phyloP scores from a whole-genome alignment of 2,113 vertebrate species.

The Camelus dromedarius region DNA sequence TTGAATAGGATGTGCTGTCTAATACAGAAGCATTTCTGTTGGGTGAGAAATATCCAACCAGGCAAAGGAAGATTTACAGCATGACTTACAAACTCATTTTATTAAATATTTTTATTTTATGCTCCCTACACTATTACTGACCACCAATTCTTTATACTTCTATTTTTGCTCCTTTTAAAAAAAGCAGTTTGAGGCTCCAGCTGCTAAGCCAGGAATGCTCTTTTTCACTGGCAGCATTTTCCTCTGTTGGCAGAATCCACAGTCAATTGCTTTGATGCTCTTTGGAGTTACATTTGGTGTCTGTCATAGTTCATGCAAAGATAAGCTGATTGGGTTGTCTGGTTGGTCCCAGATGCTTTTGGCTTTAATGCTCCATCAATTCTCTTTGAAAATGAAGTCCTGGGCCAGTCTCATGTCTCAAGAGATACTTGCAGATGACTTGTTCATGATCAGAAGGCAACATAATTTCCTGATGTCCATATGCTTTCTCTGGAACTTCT shows the following conservation, averaged over 20 bases:
- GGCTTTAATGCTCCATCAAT: conserved; percentile 79
- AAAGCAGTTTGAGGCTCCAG: conserved; percentile 40
- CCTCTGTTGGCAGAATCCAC: conserved; percentile 73
- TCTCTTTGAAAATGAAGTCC: conserved; percentile 78
- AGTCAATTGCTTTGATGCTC: conserved; percentile 63
- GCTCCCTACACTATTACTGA: neutral
- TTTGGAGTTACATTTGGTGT: conserved; percentile 74
- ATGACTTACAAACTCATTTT: neutral
- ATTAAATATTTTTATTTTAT: neutral
- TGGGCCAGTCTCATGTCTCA: conserved; percentile 60
- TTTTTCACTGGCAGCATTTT: conserved; percentile 67
- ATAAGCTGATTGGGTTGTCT: conserved; percentile 74
- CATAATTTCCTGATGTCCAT: conserved; percentile 65
- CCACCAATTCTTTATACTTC: conserved; percentile 41
- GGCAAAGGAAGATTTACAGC: neutral
- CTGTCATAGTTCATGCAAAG: conserved; percentile 71
- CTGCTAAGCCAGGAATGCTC: conserved; percentile 38
- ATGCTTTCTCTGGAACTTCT: conserved; percentile 71
- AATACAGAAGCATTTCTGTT: neutral
- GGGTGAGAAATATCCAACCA: neutral
- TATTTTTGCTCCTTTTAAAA: conserved; percentile 64
- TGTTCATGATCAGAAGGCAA: conserved; percentile 77
- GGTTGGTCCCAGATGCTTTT: conserved; percentile 67
- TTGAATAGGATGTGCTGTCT: neutral
- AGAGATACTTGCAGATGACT: conserved; percentile 29